These are phyloP conservation scores for Pseudomyrmex pallidus DNA, from an alignment of 1,140 invertebrate species.

Conservation along the genomic window DNA sequence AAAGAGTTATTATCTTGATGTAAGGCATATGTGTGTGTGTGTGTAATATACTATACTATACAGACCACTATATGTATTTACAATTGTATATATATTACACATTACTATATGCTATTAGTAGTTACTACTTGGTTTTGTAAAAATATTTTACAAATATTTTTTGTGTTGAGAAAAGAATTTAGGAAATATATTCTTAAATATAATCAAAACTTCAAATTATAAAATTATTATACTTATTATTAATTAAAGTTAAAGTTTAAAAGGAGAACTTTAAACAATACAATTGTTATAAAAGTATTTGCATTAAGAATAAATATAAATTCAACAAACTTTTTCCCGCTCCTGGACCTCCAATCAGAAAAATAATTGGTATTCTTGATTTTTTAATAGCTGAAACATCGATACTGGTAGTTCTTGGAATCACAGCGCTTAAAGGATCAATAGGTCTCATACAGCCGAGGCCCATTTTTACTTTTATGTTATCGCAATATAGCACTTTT, in stretches of 20 bases:
- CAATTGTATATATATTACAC: no score
- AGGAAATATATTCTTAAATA: no score
- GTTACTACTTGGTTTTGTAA: no score
- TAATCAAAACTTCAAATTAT: no score
- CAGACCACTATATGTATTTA: no score
- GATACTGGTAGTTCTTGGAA: slow-evolving; percentile 31
- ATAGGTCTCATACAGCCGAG: slow-evolving; percentile 62
- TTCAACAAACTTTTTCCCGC: slow-evolving; percentile 64
- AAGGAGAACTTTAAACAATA: not conserved
- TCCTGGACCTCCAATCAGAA: slow-evolving; percentile 70
- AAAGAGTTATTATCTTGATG: not conserved
- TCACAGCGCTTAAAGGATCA: slow-evolving; percentile 6
- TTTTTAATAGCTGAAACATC: slow-evolving; percentile 48
- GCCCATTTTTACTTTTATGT: slow-evolving; percentile 64
- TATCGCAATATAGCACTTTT: not conserved
- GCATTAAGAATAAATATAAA: not conserved
- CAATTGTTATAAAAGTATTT: not conserved
- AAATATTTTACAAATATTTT: no score
- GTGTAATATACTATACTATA: no score
- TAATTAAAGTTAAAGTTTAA: no score
- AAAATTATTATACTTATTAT: no score
- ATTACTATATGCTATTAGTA: no score
- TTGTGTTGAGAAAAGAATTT: no score
- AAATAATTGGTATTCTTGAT: slow-evolving; percentile 67
- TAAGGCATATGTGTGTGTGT: no score